Percentiles rank a stretch among this genome's conserved stretches.
phyloP scores from a whole-genome alignment of 2,888 invertebrate genomes.

The Carpatolechia fugitivella region DNA sequence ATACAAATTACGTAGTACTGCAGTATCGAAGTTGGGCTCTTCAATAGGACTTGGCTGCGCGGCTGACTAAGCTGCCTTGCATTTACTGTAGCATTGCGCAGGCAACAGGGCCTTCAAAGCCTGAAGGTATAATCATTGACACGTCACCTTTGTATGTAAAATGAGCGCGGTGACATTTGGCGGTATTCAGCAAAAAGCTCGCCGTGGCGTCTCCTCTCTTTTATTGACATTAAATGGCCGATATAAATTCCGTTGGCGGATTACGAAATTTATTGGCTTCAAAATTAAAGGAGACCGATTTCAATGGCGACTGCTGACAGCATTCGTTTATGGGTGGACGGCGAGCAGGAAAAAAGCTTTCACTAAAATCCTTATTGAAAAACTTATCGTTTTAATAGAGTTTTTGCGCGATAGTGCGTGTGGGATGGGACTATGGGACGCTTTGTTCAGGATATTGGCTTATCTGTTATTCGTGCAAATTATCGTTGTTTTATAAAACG shows the following conservation, averaged over 20 bases:
- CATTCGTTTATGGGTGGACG: slow-evolving; percentile 61
- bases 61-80: not conserved
- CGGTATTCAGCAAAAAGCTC: slow-evolving; percentile 49
- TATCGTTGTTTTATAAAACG: too few relatives aligned
- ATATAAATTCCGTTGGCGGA: slow-evolving; percentile 76
- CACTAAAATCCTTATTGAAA: slow-evolving; percentile 51
- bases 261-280: slow-evolving; percentile 76
- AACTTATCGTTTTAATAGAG: slow-evolving; percentile 52
- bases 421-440: not conserved
- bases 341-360: slow-evolving; percentile 46
- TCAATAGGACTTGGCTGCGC: not conserved
- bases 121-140: slow-evolving; percentile 49
- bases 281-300: slow-evolving; percentile 77
- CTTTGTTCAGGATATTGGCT: not conserved
- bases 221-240: slow-evolving; percentile 75
- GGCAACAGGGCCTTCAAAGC: slow-evolving; percentile 9
- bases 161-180: slow-evolving; percentile 56
- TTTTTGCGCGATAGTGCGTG: slow-evolving; percentile 34
- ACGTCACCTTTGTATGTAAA: slow-evolving; percentile 72
- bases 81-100: not conserved
- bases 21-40: not conserved
- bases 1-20: not conserved
- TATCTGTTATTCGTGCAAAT: not conserved
- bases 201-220: slow-evolving; percentile 44
- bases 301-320: slow-evolving; percentile 71